Percentiles rank a stretch among this genome's conserved stretches.
These are phyloP conservation scores for Caprella mutica DNA, from an alignment of 2,888 invertebrate genomes.

Conservation along the genomic window DNA sequence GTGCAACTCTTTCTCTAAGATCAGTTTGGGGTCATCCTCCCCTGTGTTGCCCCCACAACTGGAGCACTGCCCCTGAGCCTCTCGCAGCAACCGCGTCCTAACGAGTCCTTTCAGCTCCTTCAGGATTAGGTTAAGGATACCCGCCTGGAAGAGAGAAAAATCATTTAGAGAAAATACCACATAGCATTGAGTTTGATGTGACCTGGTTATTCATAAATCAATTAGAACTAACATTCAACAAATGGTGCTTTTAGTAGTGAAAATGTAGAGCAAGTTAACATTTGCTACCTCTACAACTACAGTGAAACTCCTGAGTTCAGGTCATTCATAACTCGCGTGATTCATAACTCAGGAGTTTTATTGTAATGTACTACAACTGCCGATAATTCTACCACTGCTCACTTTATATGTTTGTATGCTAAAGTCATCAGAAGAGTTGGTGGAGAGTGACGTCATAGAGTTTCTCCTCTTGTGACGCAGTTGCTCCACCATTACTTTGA, in stretches of 20 bases:
- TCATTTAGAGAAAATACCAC: too few relatives aligned
- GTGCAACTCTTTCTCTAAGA: slow-evolving; percentile 40
- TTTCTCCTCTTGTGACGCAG: slow-evolving; percentile 36
- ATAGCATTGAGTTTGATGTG: too few relatives aligned
- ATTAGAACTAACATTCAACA: not conserved
- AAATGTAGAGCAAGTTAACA: not conserved
- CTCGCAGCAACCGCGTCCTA: slow-evolving; percentile 40
- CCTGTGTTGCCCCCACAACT: slow-evolving; percentile 48
- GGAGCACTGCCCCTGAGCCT: slow-evolving; percentile 46
- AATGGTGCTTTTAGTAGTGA: not conserved
- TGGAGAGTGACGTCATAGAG: slow-evolving; percentile 32
- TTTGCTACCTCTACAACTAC: not conserved
- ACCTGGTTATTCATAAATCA: not conserved
- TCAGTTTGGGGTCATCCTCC: slow-evolving; percentile 28
- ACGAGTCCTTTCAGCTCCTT: slow-evolving; percentile 41
- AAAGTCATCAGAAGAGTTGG: slow-evolving; percentile 34
- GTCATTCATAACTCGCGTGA: too few relatives aligned
- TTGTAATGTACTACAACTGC: too few relatives aligned
- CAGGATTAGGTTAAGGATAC: slow-evolving; percentile 35
- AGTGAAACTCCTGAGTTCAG: too few relatives aligned
- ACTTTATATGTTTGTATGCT: slow-evolving; percentile 32
- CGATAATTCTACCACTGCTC: not conserved
- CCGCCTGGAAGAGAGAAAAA: too few relatives aligned
- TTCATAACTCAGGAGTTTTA: too few relatives aligned
- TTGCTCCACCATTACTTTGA: slow-evolving; percentile 42